Conservation (phyloP, 1,140 invertebrate genomes). For the Bombus affinis region DNA sequence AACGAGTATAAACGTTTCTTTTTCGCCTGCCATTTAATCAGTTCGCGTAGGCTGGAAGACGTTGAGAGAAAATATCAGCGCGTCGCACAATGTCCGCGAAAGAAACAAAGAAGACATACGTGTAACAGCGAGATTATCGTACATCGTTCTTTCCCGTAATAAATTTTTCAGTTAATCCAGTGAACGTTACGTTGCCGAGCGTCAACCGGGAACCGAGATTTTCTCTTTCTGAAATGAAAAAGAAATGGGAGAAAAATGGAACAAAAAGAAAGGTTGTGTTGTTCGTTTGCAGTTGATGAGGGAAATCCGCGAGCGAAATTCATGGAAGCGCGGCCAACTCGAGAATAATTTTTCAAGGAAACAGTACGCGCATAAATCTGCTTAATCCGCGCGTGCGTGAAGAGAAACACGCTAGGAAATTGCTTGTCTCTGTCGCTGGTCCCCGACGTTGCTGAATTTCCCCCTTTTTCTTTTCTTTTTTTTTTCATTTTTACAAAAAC, state of each 20-base stretch:
- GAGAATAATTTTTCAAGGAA: conserved; percentile 26
- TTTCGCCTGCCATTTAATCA: too few relatives aligned
- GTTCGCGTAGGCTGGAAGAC: too few relatives aligned
- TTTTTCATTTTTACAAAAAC: too few relatives aligned
- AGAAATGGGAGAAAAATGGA: neutral
- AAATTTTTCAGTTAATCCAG: conserved; percentile 4
- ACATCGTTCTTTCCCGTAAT: neutral
- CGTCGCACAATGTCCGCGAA: neutral
- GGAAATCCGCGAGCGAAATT: neutral
- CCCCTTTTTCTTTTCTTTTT: too few relatives aligned
- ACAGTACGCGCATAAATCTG: too few relatives aligned
- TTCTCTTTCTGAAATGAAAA: neutral
- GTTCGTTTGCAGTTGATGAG: conserved; percentile 14
- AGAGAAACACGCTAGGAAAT: neutral
- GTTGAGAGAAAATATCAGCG: too few relatives aligned
- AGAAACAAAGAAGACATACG: neutral
- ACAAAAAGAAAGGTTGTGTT: neutral
- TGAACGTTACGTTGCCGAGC: neutral
- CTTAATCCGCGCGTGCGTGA: neutral
- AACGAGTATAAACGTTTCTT: too few relatives aligned
- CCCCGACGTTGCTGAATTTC: neutral
- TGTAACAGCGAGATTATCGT: neutral
- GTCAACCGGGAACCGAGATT: neutral
- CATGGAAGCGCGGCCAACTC: neutral
- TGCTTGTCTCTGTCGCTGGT: neutral